Base-by-base conservation (phyloP, 1,140 invertebrate species). In the Eufriesea mexicana region DNA sequence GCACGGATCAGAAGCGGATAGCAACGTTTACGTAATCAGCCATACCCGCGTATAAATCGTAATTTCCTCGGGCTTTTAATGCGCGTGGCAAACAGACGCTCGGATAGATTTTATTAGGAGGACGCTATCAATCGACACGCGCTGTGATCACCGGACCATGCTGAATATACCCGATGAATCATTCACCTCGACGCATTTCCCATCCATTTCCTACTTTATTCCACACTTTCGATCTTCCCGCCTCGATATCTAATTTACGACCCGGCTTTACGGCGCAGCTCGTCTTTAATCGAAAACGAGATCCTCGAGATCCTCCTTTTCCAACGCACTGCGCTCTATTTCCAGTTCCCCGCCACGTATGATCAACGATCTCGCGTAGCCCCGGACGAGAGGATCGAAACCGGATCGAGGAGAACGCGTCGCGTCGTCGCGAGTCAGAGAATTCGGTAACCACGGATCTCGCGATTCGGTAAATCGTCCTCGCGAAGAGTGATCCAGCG, bases 181-280 rank as follows among this genome's bases (percentile, higher is more conserved):
- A 71, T 35, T 28, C 47, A 8, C 16, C 28, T 4, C 35, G 62
- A 20, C 16, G 61, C 61, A 8, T 0, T 35, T 62, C 25, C 47
- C 68, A 5, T 35, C 25, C 5, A 20, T 49, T 70, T 70, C 10
- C 67, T 70, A 45, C 49, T 70, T 35, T 28, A 14, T 54, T 54
- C 9, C 12, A 70, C 25, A 6, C 64, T 66, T 66, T 23, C 23
- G 64, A 45, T 28, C 25, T 2, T 18, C 5, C 0, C 9, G 25
- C 51, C n/a, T n/a, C 28, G 12, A 55, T 55, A 16, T 55, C 1
- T 72, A 55, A 72, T 55, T 72, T 55, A 72, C 70, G 23, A 66
- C 4, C 42, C 42, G 18, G 12, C 18, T 16, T 71, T 4, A 23
- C 12, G 28, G 6, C 7, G 49, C 25, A 20, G 9, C 18, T 12